Evolutionary conservation across 2,113 vertebrate species (phyloP), one percentile per base, ranked within the genome.

Genomic region (Centropristis striata): DNA sequence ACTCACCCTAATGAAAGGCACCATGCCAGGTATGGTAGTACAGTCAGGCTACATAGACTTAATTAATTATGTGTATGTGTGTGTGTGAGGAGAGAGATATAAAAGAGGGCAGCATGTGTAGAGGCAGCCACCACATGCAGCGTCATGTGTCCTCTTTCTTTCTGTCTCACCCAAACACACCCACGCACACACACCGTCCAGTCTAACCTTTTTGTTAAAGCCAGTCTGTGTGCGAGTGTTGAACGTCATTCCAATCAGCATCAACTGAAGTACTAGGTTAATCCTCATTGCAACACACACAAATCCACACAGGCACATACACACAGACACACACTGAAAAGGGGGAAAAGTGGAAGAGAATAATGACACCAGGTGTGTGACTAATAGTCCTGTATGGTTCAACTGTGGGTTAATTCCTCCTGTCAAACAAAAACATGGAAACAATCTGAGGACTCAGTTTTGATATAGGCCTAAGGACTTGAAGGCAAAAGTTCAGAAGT

Each of bases 221-320:
- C 81, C 57, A 49, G 77, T 27, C 39, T 75, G 68, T 73, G 69
- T 55, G 65, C 14, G 63, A 49, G 80, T 82, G 86, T 74, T 75
- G 71, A 84, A 72, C 61, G 78, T 86, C 88, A 92, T 90, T 91
- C 91, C 91, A 92, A 88, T 92, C 92, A 92, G 85, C 81, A 86
- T 93, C 84, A 88, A 80, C 89, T 88, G 68, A 88, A 82, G 87
- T 80, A 88, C 85, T 83, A 65, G 89, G 91, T 91, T 92, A 94
- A 94, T 93, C 91, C 92, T 86, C 69, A 74, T 66, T 80, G 79
- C 75, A 85, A 69, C 71, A 80, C 87, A 80, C 82, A 87, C 78
- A 84, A 75, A 78, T 76, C 75, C 80, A 68, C 63, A 58, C 28
- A 71, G 28, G 42, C 16, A 55, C 54, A 46, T 42, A 37, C 50